phyloP scores from a whole-genome alignment of 2,797 vertebrate species.

The Halcyon chelicuti region DNA sequence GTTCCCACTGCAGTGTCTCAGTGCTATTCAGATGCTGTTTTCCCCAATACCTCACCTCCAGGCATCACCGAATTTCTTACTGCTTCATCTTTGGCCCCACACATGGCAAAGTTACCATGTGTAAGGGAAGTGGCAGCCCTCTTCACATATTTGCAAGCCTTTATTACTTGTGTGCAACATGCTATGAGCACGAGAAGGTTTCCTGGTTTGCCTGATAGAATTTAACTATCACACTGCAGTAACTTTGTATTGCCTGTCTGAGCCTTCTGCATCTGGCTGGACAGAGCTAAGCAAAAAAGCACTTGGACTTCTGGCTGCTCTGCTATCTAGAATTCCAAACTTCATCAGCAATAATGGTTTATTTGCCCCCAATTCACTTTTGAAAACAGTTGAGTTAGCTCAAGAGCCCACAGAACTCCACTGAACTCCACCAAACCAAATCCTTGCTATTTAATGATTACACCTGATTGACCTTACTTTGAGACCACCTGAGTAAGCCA shows the following conservation, averaged over 20 bases:
- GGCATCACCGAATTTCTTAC: not conserved
- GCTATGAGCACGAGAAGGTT: not conserved
- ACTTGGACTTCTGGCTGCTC: not conserved
- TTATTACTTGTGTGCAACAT: not conserved
- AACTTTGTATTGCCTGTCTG: not conserved
- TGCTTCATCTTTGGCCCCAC: not conserved
- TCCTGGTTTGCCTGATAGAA: not conserved
- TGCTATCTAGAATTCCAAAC: not conserved
- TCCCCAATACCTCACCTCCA: not conserved
- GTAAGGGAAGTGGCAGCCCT: not conserved
- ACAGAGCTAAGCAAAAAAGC: not conserved
- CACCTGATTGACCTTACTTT: not conserved
- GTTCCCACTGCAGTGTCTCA: not conserved
- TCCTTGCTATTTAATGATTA: not conserved
- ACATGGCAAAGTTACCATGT: accelerated
- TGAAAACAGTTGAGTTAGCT: not conserved
- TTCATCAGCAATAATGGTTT: not conserved
- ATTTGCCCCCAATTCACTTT: not conserved
- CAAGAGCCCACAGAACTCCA: not conserved
- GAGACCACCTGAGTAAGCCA: not conserved
- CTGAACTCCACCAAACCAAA: not conserved
- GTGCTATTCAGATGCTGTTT: not conserved
- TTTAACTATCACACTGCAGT: not conserved
- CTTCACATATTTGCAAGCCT: not conserved
- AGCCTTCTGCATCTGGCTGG: not conserved